Evolutionary conservation across 2,888 invertebrate genomes (phyloP), one percentile per base, ranked within the genome.

Genomic region (Melinopterus prodromus): DNA sequence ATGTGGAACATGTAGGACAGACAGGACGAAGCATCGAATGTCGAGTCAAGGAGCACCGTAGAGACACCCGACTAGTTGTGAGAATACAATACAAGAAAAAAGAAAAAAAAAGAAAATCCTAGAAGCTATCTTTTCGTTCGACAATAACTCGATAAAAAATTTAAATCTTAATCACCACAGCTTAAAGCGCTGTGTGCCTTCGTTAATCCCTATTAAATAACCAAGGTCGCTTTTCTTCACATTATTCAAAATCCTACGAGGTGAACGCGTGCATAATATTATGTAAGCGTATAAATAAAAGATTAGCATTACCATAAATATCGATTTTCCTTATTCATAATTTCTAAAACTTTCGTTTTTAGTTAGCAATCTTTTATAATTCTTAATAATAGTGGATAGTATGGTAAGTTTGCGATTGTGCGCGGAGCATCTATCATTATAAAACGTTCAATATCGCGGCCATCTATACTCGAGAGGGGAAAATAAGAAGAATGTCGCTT

Each of bases 401-500:
- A 12, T 53, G 12, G 53, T 53, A 53, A 53, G 5, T 53, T 53
- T 12, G 53, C 5, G 5, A 53, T 26, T 26, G 26, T 26, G 26
- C 3, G 26, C 26, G 53, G 12, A 53, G 53, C 53, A 12, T 53
- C 53, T 53, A 53, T 53, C 53, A 53, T 53, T 53, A 53, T 53
- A 53, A 6, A 53, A 12, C 53, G 53, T 12, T 53, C 53, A 53
- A 74, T 35, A 71, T 37, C 74, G 74, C 35, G 35, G 53, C 12
- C 74, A 74, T 74, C 74, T 74, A 74, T 74, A 74, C 7, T 53
- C 9, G 3, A 9, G 5, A 4, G 5, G 53, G 53, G 12, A 6
- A 53, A 53, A 53, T 53, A 53, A 53, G 53, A 53, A 53, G 53
- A 74, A 74, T 37, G 74, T 36, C 74, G 37, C 74, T 74, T 74